Conservation (phyloP, 2,113 vertebrate species). For the Merops nubicus region DNA sequence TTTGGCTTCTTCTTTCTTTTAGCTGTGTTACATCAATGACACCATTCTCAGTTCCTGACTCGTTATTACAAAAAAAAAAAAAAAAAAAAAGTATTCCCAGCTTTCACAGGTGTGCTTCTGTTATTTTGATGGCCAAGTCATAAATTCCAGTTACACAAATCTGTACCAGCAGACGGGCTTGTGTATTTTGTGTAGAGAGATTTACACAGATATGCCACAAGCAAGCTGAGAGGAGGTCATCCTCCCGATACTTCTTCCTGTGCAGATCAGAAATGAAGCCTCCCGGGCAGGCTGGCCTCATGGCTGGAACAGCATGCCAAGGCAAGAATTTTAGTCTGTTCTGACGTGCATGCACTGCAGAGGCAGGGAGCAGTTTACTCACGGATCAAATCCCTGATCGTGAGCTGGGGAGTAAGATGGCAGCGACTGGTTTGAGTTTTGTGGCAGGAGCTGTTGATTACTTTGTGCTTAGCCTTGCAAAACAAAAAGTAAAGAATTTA, state of each 20-base stretch:
- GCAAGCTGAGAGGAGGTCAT: not conserved
- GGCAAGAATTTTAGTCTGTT: not conserved
- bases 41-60: not conserved
- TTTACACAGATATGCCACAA: not conserved
- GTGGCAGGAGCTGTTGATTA: not conserved
- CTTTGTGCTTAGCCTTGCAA: not conserved
- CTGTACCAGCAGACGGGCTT: not conserved
- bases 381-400: not conserved
- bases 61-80: not conserved
- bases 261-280: not conserved
- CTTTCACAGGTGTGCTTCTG: not conserved
- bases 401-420: not conserved
- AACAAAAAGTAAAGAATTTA: not conserved
- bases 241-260: not conserved
- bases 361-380: not conserved
- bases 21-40: not conserved
- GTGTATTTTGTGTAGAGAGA: not conserved
- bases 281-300: rapidly evolving
- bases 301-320: not conserved
- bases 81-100: not conserved
- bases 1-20: not conserved
- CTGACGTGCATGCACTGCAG: rapidly evolving
- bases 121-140: not conserved
- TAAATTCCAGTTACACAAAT: not conserved
- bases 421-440: not conserved